Base-by-base conservation (phyloP, 2,888 invertebrate species). In the Chrysolina oricalcia region DNA sequence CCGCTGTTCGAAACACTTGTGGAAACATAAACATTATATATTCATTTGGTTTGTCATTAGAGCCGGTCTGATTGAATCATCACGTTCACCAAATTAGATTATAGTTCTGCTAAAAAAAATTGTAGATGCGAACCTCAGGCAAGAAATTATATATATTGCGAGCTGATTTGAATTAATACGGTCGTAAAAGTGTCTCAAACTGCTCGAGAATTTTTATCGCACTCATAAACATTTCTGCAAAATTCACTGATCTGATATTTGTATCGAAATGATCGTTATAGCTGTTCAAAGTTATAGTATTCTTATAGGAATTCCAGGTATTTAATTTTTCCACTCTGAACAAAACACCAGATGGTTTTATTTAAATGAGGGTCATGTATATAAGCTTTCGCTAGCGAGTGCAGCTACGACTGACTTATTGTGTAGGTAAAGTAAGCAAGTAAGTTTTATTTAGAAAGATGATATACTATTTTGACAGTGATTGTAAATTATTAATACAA, bases 171-270 rank as follows among this genome's bases (percentile, higher is more conserved):
- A 59, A 59, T 59, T 59, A 17, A 59, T 35, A 27, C 59, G 15
- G 8, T n/a, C 27, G 23, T 59, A 59, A 59, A 59, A 59, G n/a
- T 59, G 59, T 35, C 59, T n/a, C 8, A 35, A 35, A 5, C 35
- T 59, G 59, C n/a, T 59, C 27, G 59, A 59, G 15, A 59, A 59
- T 35, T 59, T 59, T 59, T 59, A 59, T 59, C 9, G 35, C 59
- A 4, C 59, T 5, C 59, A n/a, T 59, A 59, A 59, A 59, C 59
- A 59, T 15, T 19, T 50, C 50, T n/a, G 50, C n/a, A n/a, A 59
- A 59, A 27, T 59, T 27, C 59, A 27, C 0, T 11, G 35, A 35
- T n/a, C 6, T n/a, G 27, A 10, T 59, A 27, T 27, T 59, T 23
- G 35, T 59, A 59, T 27, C 27, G 1, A 27, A n/a, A n/a, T 27